Conservation (phyloP, 1,140 invertebrate species). For the Habropoda laboriosa region DNA sequence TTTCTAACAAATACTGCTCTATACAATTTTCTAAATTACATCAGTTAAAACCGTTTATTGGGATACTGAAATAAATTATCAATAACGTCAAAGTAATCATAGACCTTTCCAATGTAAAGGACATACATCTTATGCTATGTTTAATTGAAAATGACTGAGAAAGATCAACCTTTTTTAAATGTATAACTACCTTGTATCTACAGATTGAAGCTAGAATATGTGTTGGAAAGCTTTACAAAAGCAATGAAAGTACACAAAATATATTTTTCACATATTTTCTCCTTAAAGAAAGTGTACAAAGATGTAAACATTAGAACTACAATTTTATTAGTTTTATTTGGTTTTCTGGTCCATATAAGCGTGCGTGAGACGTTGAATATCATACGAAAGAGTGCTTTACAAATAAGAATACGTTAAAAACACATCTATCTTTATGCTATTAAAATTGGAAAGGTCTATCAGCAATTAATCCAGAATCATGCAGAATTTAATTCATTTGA, state of each 20-base stretch:
- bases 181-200: constrained; percentile 36
- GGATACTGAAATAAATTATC: constrained; percentile 48
- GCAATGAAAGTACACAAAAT: constrained; percentile 41
- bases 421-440: constrained; percentile 29
- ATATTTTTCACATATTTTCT: constrained; percentile 41
- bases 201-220: constrained; percentile 44
- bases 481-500: constrained; percentile 53
- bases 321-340: constrained; percentile 59
- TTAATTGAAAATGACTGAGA: constrained; percentile 47
- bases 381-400: constrained; percentile 32
- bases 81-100: constrained; percentile 50
- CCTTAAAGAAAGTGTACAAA: constrained; percentile 40
- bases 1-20: constrained; percentile 44
- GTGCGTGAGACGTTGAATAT: constrained; percentile 23
- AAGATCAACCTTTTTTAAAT: constrained; percentile 49
- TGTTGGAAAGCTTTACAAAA: constrained; percentile 34
- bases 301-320: constrained; percentile 49
- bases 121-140: constrained; percentile 33
- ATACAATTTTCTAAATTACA: constrained; percentile 63
- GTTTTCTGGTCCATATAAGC: constrained; percentile 40
- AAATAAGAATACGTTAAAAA: constrained; percentile 37
- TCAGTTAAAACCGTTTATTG: constrained; percentile 48
- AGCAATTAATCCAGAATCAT: constrained; percentile 44
- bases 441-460: constrained; percentile 68
- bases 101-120: constrained; percentile 66